These are phyloP conservation scores for Sus scrofa DNA, from an alignment of 2,113 vertebrate genomes.

Conservation along the genomic window DNA sequence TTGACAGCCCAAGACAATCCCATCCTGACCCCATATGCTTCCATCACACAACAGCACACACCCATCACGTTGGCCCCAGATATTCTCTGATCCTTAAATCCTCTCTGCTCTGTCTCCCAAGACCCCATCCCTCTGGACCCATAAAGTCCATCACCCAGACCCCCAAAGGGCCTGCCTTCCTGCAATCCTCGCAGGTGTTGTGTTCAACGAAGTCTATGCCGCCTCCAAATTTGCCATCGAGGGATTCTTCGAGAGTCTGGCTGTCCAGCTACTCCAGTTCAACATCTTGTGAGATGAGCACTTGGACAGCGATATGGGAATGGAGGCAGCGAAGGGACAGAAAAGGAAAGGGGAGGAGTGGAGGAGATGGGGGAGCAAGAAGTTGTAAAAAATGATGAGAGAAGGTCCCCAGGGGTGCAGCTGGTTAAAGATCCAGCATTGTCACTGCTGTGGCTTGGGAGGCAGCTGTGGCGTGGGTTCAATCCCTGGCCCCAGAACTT, in stretches of 20 bases:
- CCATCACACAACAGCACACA: neutral
- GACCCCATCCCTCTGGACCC: neutral
- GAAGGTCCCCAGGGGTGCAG: too few species aligned
- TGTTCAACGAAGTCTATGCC: conserved; percentile 96
- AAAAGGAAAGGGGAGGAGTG: too few species aligned
- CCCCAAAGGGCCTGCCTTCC: rapidly evolving
- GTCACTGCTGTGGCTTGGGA: too few species aligned
- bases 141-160: neutral
- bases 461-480: too few species aligned
- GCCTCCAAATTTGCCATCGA: conserved; percentile 98
- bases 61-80: rapidly evolving
- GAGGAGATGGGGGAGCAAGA: too few species aligned
- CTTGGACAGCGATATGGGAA: rapidly evolving
- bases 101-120: neutral
- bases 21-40: neutral
- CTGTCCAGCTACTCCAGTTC: conserved; percentile 95
- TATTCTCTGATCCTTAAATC: neutral
- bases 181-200: conserved; percentile 87
- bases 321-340: rapidly evolving
- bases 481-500: too few species aligned
- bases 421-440: too few species aligned
- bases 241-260: conserved; percentile 97
- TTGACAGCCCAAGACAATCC: neutral
- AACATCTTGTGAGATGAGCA: conserved; percentile 91
- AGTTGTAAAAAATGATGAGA: neutral